Conservation (phyloP, 2,888 invertebrate species). For the Eristalinus sepulchralis region DNA sequence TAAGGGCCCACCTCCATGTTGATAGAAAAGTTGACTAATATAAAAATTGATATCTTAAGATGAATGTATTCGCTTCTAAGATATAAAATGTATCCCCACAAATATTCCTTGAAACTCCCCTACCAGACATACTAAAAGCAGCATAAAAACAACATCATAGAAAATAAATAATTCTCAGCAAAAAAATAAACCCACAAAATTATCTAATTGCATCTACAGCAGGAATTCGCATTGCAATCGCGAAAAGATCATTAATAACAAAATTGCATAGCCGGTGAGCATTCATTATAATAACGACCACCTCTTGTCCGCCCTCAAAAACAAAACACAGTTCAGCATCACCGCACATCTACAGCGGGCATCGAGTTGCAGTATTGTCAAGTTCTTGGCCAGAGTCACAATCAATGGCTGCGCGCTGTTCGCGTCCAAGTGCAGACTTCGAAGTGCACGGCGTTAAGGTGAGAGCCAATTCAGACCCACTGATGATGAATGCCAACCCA, state of each 20-base stretch:
- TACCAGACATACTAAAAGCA: too few relatives aligned
- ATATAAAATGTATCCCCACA: too few relatives aligned
- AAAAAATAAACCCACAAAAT: conserved; percentile 5
- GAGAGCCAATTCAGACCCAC: conserved; percentile 37
- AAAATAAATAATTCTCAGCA: background rate
- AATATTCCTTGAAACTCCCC: too few relatives aligned
- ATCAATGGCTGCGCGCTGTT: background rate
- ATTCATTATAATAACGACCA: conserved; percentile 23
- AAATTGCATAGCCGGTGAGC: conserved; percentile 26
- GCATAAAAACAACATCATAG: background rate
- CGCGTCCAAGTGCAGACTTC: conserved; percentile 57
- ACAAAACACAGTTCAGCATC: conserved; percentile 31
- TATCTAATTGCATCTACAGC: conserved; percentile 10
- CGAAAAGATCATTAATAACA: conserved; percentile 11
- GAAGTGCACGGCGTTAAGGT: conserved; percentile 5
- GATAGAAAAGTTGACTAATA: too few relatives aligned
- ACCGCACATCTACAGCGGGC: conserved; percentile 30
- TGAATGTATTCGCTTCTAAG: too few relatives aligned
- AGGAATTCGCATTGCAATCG: background rate
- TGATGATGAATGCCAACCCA: conserved; percentile 66
- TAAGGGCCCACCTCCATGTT: too few relatives aligned
- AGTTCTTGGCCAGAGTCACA: conserved; percentile 57
- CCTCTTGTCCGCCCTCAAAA: background rate
- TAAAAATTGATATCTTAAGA: too few relatives aligned
- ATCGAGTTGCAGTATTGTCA: conserved; percentile 56